phyloP scores from a whole-genome alignment of 2,888 invertebrate species.

The Macrophya annulata region DNA sequence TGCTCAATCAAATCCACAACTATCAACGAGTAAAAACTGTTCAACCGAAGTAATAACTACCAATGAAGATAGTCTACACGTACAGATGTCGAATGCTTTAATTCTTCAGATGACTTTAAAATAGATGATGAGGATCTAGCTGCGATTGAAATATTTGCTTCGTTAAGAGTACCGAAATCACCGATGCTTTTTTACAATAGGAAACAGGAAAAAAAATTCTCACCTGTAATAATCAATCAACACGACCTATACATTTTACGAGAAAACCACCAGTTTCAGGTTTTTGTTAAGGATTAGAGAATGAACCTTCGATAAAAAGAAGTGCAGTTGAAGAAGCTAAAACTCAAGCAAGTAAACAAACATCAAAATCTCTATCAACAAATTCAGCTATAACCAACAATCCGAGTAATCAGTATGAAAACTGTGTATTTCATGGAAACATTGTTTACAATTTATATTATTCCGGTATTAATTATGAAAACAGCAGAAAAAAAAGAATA shows the following conservation, averaged over 20 bases:
- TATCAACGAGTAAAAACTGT: conserved; percentile 50
- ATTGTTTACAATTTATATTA: conserved; percentile 58
- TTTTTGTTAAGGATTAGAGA: conserved; percentile 54
- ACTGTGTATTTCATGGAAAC: conserved; percentile 58
- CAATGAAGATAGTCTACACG: conserved; percentile 47
- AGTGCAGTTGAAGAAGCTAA: conserved; percentile 33
- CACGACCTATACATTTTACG: conserved; percentile 52
- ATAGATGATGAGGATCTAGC: conserved; percentile 46
- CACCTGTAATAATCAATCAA: conserved; percentile 52
- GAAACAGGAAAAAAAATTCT: conserved; percentile 46
- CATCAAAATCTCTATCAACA: conserved; percentile 53
- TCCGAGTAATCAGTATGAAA: conserved; percentile 53
- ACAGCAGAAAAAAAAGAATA: conserved; percentile 39
- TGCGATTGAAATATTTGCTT: conserved; percentile 35
- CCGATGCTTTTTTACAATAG: conserved; percentile 40
- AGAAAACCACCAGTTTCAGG: conserved; percentile 54
- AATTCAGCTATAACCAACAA: conserved; percentile 53
- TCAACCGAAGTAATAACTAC: conserved; percentile 47
- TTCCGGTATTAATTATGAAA: conserved; percentile 42
- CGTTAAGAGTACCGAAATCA: conserved; percentile 47
- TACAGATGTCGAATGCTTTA: conserved; percentile 35
- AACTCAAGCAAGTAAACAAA: conserved; percentile 44
- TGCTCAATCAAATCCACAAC: conserved; percentile 56
- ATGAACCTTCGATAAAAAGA: conserved; percentile 57
- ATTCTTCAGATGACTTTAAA: conserved; percentile 55